Evolutionary conservation across 2,888 invertebrate species (phyloP), one percentile per base, ranked within the genome.

Genomic region (Cerceris rybyensis): DNA sequence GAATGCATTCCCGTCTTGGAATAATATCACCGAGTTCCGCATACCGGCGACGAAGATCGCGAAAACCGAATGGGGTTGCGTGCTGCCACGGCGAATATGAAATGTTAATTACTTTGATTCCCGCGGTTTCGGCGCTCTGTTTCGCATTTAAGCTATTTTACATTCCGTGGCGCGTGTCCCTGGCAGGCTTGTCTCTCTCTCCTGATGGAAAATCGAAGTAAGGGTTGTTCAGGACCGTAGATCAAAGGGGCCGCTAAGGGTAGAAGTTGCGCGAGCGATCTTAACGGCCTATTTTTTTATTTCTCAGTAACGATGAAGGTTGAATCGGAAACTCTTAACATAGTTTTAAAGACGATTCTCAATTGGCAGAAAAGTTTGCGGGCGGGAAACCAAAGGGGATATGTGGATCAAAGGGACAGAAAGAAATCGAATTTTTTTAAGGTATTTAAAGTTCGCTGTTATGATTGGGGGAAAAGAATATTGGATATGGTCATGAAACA

Each of bases 61-160:
- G 59, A 71, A 41, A 9, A 6, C 41, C 7, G 8, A 39, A 16
- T 13, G 42, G 69, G 41, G 60, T 61, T 43, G 49, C 54, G 46
- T 50, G 50, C 39, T 14, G 28, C 13, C 9, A 14, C 43, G 54
- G 63, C 52, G 63, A 66, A 78, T 70, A 74, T 80, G 75, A 82
- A 82, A 85, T 84, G 83, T 81, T 85, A 85, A 85, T 85, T 85
- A 84, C 81, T 81, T 78, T 80, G 83, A 85, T 82, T 83, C 75
- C 71, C 73, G 69, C 60, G 79, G 72, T 83, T 70, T 64, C 55
- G 52, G 59, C 65, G 60, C 65, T 78, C 77, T 75, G 79, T 82
- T 75, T 81, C 78, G 75, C 70, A 69, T 71, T 80, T 68, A 78
- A 82, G 75, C 79, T 82, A 76, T 82, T 85, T 83, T 81, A 71